phyloP scores from a whole-genome alignment of 2,113 vertebrate genomes.

The Turnix velox region DNA sequence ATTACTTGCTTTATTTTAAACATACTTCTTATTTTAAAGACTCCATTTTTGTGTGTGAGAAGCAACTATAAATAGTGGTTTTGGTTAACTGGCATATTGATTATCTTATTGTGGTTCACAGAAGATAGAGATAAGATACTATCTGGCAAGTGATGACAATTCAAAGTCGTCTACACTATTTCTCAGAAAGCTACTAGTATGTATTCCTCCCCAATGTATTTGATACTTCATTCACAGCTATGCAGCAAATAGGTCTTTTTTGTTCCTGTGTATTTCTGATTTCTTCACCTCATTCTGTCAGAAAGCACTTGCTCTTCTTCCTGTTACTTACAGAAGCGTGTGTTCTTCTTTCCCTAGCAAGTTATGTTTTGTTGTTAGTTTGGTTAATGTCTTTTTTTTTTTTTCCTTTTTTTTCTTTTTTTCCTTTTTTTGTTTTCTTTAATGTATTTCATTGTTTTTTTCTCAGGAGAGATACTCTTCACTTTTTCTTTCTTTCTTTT shows the following conservation, averaged over 20 bases:
- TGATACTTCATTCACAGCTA: not conserved
- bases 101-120: not conserved
- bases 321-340: not conserved
- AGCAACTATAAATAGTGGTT: slow-evolving; percentile 1
- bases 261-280: not conserved
- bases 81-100: not conserved
- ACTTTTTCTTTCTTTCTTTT: not conserved
- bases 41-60: not conserved
- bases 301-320: not conserved
- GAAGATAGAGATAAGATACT: not conserved
- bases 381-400: not conserved
- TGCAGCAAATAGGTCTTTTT: not conserved
- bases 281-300: slow-evolving; percentile 44
- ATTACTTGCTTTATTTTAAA: not conserved
- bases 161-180: not conserved
- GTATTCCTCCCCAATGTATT: not conserved
- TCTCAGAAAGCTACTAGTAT: not conserved
- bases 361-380: not conserved
- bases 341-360: not conserved
- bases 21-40: not conserved
- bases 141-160: not conserved
- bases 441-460: not conserved
- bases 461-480: not conserved
- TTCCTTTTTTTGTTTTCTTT: not conserved
- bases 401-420: no score